Base-by-base conservation (phyloP, 2,888 invertebrate genomes). In the Xylophagus ater region DNA sequence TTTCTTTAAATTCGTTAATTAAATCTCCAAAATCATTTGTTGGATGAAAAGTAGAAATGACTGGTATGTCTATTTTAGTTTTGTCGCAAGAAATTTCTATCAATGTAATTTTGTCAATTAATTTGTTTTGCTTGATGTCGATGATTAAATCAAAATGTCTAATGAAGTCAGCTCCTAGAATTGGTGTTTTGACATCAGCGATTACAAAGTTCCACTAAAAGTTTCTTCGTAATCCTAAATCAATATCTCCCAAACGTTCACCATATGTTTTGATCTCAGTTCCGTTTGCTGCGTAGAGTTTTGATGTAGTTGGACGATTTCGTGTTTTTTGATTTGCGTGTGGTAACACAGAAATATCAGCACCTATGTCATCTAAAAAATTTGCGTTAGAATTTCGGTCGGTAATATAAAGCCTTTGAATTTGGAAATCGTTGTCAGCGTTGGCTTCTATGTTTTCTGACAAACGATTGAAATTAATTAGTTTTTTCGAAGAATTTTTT, bases 361-460 rank as follows among this genome's bases (percentile, higher is more conserved):
- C 23, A 23, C 23, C 23, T 6, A 9, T 23, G 23, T 23, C 23
- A 23, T 8, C 9, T 8, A 23, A 9, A 23, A 23, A 13, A 12
- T 18, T 19, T 29, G 10, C 28, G 9, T 46, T 39, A 47, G 17
- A 40, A 47, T 53, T 48, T 40, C 55, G 78, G 78, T 73, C 87
- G 43, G n/a, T n/a, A n/a, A n/a, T n/a, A n/a, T n/a, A n/a, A n/a
- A n/a, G n/a, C n/a, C n/a, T n/a, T n/a, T n/a, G n/a, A n/a, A n/a
- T n/a, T n/a, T n/a, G n/a, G n/a, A n/a, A n/a, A n/a, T n/a, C n/a
- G n/a, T n/a, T n/a, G n/a, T n/a, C n/a, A n/a, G n/a, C n/a, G n/a
- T n/a, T n/a, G n/a, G n/a, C n/a, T n/a, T n/a, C n/a, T n/a, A n/a
- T n/a, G n/a, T n/a, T n/a, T n/a, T n/a, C n/a, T n/a, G n/a, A n/a